Conservation (phyloP, 37 sponge, comb jelly and placozoan species). For the Chondrilla cf. caribensis region DNA sequence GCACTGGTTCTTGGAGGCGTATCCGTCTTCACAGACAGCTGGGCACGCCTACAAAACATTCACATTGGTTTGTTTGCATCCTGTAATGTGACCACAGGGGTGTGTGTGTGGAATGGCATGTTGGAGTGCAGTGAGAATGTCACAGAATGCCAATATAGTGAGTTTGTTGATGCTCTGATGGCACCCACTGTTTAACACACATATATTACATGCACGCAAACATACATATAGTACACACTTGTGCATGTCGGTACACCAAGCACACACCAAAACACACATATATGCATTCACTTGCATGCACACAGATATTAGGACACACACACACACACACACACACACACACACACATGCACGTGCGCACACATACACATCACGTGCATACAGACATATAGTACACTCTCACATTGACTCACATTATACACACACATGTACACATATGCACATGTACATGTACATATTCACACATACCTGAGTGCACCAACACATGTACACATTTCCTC, state of each 20-base stretch:
- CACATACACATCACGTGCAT: slow-evolving; percentile 17
- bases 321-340: slow-evolving; percentile 52
- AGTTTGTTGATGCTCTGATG: no score
- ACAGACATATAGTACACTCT: no score
- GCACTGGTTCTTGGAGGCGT: background rate
- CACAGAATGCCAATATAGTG: no score
- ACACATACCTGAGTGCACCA: no score
- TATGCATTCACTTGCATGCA: slow-evolving; percentile 18
- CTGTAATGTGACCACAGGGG: slow-evolving; percentile 4
- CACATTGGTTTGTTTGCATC: background rate
- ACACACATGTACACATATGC: no score
- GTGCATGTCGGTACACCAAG: no score
- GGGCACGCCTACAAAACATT: background rate
- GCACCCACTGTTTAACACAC: no score
- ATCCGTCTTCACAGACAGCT: slow-evolving; percentile 7
- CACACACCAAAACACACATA: background rate
- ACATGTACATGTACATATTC: no score
- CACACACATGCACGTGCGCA: slow-evolving; percentile 40
- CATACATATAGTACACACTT: no score
- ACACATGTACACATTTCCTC: no score
- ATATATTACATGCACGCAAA: no score
- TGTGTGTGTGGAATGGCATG: background rate
- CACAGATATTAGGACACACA: slow-evolving; percentile 31
- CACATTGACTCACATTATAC: no score
- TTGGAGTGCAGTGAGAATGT: background rate